Percentiles rank a stretch among this genome's conserved stretches.
phyloP scores from a whole-genome alignment of 2,113 vertebrate genomes.

The Pollachius pollachius region DNA sequence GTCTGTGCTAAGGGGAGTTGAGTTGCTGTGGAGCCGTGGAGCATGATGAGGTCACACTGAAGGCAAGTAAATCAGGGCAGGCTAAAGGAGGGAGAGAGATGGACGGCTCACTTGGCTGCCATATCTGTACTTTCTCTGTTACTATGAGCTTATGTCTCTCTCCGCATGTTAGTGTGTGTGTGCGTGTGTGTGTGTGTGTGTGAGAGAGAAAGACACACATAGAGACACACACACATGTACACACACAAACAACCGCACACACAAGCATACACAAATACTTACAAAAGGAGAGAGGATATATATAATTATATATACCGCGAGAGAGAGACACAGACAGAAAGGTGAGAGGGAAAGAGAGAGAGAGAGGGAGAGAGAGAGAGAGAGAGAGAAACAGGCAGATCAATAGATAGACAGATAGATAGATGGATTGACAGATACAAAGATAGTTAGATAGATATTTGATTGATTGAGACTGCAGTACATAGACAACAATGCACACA shows the following conservation, averaged over 20 bases:
- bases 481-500: not conserved
- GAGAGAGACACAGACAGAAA: no score
- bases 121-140: conserved; percentile 30
- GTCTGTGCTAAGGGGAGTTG: conserved; percentile 67
- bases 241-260: not conserved
- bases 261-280: not conserved
- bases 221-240: not conserved
- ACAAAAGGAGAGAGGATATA: not conserved
- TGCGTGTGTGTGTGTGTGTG: no score
- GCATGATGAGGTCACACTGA: conserved; percentile 91
- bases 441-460: no score
- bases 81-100: conserved; percentile 74
- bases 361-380: not conserved
- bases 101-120: conserved; percentile 43
- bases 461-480: not conserved
- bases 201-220: not conserved
- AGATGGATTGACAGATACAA: no score
- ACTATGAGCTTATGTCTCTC: conserved; percentile 11
- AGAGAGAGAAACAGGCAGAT: no score
- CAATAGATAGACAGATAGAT: no score
- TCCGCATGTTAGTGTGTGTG: not conserved
- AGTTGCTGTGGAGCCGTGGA: conserved; percentile 74
- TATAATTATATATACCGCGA: no score
- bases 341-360: no score
- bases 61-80: conserved; percentile 86